Evolutionary conservation across 2,888 invertebrate genomes (phyloP), one percentile per base, ranked within the genome.

Genomic region (Cyaniris semiargus): DNA sequence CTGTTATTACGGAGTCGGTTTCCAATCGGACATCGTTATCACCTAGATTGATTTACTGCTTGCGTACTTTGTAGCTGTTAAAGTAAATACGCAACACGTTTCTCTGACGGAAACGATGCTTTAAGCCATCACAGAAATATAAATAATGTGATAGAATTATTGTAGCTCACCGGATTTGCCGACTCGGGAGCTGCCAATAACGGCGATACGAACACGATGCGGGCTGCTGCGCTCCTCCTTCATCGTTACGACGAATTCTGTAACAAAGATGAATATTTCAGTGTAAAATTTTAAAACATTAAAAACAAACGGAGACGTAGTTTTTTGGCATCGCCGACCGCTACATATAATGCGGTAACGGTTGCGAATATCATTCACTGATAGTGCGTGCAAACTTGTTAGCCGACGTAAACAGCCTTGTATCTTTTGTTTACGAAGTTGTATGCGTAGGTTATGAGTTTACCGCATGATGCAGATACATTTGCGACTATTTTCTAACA

Each of bases 171-270:
- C 97, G 89, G 97, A 96, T 95, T 97, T 97, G 86, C 97, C 97
- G 83, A 97, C 97, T 91, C 96, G 95, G 79, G 96, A 95, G 91
- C 96, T 96, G 83, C 97, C 97, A 83, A 97, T 95, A 81, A 97
- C 96, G 77, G 96, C 96, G 83, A 97, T 95, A 82, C 96, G 95
- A 79, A 96, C 96, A 84, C 96, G 95, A 80, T 96, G 95, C 81
- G 95, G 93, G 82, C 92, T 95, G 82, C 93, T 90, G 86, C 94
- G 95, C 86, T 96, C 96, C 86, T 96, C 96, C 86, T 91, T 91
- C 94, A 94, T 94, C 79, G 78, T 87, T 83, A 80, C 80, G 75
- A 31, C 70, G 76, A 72, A 80, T 84, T 83, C 91, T 92, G 89
- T 58, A 92, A 92, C 88, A 91, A 90, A 81, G 78, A 34, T 53